Evolutionary conservation across 35 echinoderm and acorn worm species (phyloP).

Genomic region (Ophioderma brevispina): DNA sequence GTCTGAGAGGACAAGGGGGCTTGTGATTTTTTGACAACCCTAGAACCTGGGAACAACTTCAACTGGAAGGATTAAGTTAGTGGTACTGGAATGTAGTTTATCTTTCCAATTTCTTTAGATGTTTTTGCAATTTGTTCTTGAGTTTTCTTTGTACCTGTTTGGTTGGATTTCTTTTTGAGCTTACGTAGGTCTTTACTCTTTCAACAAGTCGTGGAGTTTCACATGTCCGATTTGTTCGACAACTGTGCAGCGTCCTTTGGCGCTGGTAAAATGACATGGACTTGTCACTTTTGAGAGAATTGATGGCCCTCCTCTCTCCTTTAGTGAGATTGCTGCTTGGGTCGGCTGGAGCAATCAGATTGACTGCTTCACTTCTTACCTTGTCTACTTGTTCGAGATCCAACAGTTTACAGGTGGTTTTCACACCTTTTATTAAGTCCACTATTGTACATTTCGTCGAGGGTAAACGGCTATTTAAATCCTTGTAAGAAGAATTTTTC

Average conservation of each 20-base stretch:
- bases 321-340: neutral
- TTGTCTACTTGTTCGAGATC: neutral
- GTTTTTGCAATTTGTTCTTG: neutral
- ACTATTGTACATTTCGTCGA: neutral
- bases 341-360: neutral
- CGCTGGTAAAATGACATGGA: neutral
- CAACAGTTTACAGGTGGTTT: neutral
- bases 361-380: neutral
- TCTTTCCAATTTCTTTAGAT: neutral
- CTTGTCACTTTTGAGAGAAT: neutral
- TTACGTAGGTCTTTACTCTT: neutral
- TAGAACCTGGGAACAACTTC: neutral
- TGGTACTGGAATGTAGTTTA: neutral
- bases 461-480: neutral
- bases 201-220: neutral
- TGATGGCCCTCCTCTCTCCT: neutral
- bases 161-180: neutral
- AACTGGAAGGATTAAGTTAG: neutral
- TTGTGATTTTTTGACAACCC: neutral
- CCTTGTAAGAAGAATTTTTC: neutral
- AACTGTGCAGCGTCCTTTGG: neutral
- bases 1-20: neutral
- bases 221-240: neutral
- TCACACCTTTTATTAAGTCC: neutral
- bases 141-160: neutral